Evolutionary conservation across 2,113 vertebrate species (phyloP), one percentile per base, ranked within the genome.

Genomic region (Cathartes aura): DNA sequence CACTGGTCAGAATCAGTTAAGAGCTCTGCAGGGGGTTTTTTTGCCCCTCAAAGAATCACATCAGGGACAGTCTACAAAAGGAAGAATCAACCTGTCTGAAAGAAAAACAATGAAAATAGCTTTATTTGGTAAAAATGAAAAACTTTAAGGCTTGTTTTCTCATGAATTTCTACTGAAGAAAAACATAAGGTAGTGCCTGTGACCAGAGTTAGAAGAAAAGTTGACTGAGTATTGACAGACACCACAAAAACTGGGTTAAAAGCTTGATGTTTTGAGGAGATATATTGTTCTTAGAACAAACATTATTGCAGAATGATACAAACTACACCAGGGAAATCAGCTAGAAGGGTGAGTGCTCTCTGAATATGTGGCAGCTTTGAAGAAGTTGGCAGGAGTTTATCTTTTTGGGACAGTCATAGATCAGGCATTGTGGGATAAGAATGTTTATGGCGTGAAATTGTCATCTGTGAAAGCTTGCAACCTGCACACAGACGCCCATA

Each of bases 251-350:
- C 42, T 80, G 70, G 45, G 47, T 78, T 93, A 93, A 91, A 97
- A 88, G 15, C 79, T 53, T 94, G 76, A 89, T 86, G 76, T 95
- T 93, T 95, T 78, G 60, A 97, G 81, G 47, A 71, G 60, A 40
- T 72, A 64, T 40, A 85, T n/a, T 90, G 82, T 79, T 97, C 92
- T 93, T 93, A 96, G 96, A 97, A 86, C 91, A 96, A 98, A 96
- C 63, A 90, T 97, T 95, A 91, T 81, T 93, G 89, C 53, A 79
- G 95, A 92, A 82, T 87, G 70, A 90, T 96, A 95, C 87, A 94
- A 97, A 91, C 84, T 75, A 79, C 90, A 94, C 95, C 72, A 92
- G 89, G 87, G 90, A 95, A 95, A 97, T 97, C 94, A 91, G 73
- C 67, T 91, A 66, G 82, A 95, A 91, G 64, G 58, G 36, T 0